These are phyloP conservation scores for Temnothorax longispinosus DNA, from an alignment of 1,140 invertebrate species.

Conservation along the genomic window DNA sequence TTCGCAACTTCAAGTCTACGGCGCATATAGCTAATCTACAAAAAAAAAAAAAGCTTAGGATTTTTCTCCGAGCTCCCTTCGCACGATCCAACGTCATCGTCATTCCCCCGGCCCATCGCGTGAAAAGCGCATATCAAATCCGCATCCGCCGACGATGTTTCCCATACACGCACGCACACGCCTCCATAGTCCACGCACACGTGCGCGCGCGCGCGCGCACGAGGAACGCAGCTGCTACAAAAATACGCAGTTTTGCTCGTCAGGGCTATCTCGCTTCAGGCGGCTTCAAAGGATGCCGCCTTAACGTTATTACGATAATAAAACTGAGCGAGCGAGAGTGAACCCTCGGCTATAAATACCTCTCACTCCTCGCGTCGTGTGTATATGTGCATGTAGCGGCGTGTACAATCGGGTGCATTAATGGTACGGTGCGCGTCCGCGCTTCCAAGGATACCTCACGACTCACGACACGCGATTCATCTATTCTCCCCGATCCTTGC, in stretches of 20 bases:
- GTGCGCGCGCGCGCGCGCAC: not conserved
- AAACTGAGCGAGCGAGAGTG: constrained; percentile 55
- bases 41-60: too few relatives aligned
- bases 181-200: not conserved
- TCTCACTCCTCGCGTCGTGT: constrained; percentile 70
- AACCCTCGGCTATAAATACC: constrained; percentile 73
- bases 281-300: constrained; percentile 62
- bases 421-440: not conserved
- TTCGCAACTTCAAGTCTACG: not conserved
- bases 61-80: not conserved
- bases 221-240: constrained; percentile 59
- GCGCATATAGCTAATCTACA: not conserved
- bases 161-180: constrained; percentile 21
- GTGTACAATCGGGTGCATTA: constrained; percentile 6
- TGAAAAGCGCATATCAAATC: constrained; percentile 47
- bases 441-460: not conserved
- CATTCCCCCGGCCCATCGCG: not conserved
- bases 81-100: not conserved
- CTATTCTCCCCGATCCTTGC: not conserved
- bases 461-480: not conserved
- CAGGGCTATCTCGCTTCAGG: constrained; percentile 70
- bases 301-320: constrained; percentile 65
- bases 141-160: constrained; percentile 36
- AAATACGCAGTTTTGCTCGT: constrained; percentile 61
- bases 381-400: too few relatives aligned